Evolutionary conservation across 2,113 vertebrate species (phyloP).

Genomic region (Mustela lutreola): DNA sequence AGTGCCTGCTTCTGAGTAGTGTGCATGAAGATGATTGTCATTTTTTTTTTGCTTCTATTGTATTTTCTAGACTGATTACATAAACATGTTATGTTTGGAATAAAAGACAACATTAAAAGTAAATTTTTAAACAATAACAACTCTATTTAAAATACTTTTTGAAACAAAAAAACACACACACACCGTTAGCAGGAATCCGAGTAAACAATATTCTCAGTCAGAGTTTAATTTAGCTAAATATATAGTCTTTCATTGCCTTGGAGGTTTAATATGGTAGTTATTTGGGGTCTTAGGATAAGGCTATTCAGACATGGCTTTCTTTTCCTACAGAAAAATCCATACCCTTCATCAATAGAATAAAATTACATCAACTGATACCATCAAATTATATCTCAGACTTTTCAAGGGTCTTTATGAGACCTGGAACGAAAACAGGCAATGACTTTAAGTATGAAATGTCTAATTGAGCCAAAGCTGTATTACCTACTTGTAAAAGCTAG

Average conservation of each 20-base stretch:
- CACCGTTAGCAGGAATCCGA: neutral
- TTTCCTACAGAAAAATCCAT: neutral
- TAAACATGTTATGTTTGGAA: slow-evolving; percentile 33
- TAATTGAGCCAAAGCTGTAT: neutral
- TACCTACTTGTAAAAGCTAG: neutral
- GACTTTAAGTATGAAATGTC: neutral
- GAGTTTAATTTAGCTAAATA: slow-evolving; percentile 13
- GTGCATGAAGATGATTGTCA: neutral
- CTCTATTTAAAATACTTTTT: neutral
- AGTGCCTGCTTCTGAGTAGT: neutral
- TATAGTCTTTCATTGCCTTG: neutral
- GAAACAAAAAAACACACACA: neutral
- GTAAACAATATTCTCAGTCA: neutral
- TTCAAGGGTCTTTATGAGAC: neutral
- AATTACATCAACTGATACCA: neutral
- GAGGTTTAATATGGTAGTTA: neutral
- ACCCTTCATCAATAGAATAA: slow-evolving; percentile 25
- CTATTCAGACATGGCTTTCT: neutral
- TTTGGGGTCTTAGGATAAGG: neutral
- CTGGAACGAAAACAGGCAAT: neutral
- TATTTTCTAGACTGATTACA: neutral
- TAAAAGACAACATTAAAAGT: neutral
- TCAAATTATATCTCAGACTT: neutral
- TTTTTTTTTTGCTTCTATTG: neutral
- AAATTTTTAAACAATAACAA: neutral